Base-by-base conservation (phyloP, 2,888 invertebrate species). In the Diplolepis rosae region DNA sequence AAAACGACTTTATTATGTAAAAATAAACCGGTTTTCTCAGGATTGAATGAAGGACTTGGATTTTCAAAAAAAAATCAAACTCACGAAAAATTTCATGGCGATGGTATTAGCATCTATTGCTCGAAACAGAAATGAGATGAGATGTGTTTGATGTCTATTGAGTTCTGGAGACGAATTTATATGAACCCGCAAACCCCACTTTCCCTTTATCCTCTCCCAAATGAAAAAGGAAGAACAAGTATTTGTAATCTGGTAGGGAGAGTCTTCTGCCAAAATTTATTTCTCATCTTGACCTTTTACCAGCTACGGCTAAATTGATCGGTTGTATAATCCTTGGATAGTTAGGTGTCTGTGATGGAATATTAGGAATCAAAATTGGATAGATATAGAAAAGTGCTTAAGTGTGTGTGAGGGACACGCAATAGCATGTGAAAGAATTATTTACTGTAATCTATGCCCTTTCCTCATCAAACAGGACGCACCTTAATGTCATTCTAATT, bases 31-130 rank as follows among this genome's bases (percentile, higher is more conserved):
- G 9, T 7, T 45, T 45, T 45, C 1, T 2, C 18, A 7, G 6
- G n/a, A n/a, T 9, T 0, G 1, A 18, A 7, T 1, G 13, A 76
- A 54, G 24, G 56, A 22, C 13, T 42, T 11, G 9, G 11, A 42
- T 73, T 35, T 39, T 50, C 39, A 45, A 28, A 45, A 28, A 69
- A 51, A 71, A 50, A 65, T 50, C 13, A 35, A 70, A 85, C 85
- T 87, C 80, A 87, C 87, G 77, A 87, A 68, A 80, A 83, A 86
- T 78, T 87, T 87, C 87, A 87, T 87, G 77, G 77, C 82, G 79
- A 61, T 68, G 50, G 68, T 72, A 50, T 42, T 71, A 66, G 61
- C 56, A 65, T 68, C 51, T 74, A 73, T 77, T 68, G 15, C 15
- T 56, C 32, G 74, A 74, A 70, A 73, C 75, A 76, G 75, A 68